These are phyloP conservation scores for Dromiciops gliroides DNA, from an alignment of 2,113 vertebrate species.

Conservation along the genomic window DNA sequence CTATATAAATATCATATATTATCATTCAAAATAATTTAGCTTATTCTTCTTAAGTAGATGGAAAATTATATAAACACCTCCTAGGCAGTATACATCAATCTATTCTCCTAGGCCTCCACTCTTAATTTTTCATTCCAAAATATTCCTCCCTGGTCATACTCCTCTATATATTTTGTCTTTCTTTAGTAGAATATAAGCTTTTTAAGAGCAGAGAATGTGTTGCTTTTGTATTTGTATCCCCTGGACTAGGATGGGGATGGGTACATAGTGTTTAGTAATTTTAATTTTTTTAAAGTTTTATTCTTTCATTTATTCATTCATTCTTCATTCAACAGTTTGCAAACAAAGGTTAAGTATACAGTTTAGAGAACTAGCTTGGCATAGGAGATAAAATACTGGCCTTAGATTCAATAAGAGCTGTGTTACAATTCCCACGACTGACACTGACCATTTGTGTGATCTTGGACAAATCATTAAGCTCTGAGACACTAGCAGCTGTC, in stretches of 20 bases:
- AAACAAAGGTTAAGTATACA: background rate
- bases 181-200: background rate
- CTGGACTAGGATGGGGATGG: background rate
- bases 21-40: background rate
- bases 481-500: background rate
- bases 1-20: background rate
- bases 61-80: background rate
- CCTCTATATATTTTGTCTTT: background rate
- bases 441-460: background rate
- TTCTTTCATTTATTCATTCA: background rate
- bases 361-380: background rate
- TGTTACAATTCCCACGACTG: background rate
- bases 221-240: background rate
- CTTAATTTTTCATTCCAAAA: background rate
- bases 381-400: background rate
- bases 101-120: background rate
- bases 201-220: background rate
- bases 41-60: background rate
- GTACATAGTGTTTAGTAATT: background rate
- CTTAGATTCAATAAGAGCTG: background rate
- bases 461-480: background rate
- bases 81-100: background rate
- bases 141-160: background rate
- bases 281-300: too few relatives aligned
- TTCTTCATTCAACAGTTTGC: background rate